These are phyloP conservation scores for Lampris incognitus DNA, from an alignment of 2,113 vertebrate genomes.

Conservation along the genomic window DNA sequence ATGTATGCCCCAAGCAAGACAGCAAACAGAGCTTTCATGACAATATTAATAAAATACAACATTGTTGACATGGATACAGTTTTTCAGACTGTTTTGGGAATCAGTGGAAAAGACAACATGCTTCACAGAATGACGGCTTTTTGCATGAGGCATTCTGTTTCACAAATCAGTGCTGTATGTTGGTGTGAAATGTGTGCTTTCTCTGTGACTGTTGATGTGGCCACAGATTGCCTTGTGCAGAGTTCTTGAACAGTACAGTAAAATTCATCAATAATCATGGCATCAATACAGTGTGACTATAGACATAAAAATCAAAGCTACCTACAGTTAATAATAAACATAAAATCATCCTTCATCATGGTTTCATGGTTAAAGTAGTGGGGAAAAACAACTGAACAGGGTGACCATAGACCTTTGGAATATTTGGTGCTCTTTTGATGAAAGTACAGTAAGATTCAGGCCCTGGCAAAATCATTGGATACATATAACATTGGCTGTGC, in stretches of 20 bases:
- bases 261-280: constrained; percentile 46
- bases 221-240: constrained; percentile 22
- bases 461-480: constrained; percentile 24
- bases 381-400: constrained; percentile 38
- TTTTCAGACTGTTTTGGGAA: neutral
- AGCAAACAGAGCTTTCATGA: too few species aligned
- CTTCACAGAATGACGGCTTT: neutral
- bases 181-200: constrained; percentile 10
- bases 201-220: constrained; percentile 18
- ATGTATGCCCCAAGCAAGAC: too few species aligned
- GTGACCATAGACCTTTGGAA: constrained; percentile 40
- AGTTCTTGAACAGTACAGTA: constrained; percentile 41
- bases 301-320: constrained; percentile 42
- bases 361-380: constrained; percentile 8
- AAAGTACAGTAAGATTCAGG: constrained; percentile 24
- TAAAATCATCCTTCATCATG: constrained; percentile 13
- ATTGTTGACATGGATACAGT: constrained; percentile 3
- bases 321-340: constrained; percentile 36
- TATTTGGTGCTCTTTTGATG: constrained; percentile 44
- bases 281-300: constrained; percentile 38
- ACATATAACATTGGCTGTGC: constrained; percentile 35
- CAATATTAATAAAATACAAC: neutral
- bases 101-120: constrained; percentile 12
- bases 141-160: constrained; percentile 30
- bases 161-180: constrained; percentile 33